A percentile compares a stretch with the other conserved stretches of the same genome.
These are phyloP conservation scores for Anadara kagoshimensis DNA, from an alignment of 1,140 invertebrate genomes.

Conservation along the genomic window DNA sequence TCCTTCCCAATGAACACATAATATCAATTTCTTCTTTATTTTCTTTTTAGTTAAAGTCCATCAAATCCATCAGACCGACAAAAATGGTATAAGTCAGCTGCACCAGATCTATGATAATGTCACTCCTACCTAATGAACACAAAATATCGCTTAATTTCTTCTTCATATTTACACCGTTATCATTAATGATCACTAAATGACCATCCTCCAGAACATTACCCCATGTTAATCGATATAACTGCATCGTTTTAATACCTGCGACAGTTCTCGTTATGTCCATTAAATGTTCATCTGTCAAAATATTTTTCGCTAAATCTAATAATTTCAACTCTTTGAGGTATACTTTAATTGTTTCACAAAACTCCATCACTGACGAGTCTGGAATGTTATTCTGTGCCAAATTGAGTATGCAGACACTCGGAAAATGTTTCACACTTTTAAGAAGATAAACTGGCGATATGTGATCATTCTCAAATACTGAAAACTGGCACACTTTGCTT, in stretches of 20 bases:
- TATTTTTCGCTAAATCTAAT: constrained; percentile 55
- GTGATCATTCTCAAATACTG: constrained; percentile 48
- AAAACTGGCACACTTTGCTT: constrained; percentile 57
- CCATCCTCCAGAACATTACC: constrained; percentile 45
- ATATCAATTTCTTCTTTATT: no score
- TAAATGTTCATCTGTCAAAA: constrained; percentile 48
- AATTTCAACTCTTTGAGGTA: constrained; percentile 45
- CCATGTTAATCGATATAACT: constrained; percentile 51
- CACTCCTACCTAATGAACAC: constrained; percentile 42
- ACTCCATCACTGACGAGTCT: constrained; percentile 43
- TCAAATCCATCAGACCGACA: constrained; percentile 54
- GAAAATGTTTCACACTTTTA: constrained; percentile 50
- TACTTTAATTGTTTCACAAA: constrained; percentile 38
- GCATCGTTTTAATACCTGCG: constrained; percentile 48
- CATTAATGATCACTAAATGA: constrained; percentile 18
- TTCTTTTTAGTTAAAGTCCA: constrained; percentile 21
- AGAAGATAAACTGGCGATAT: constrained; percentile 51
- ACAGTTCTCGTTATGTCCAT: constrained; percentile 46
- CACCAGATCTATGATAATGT: constrained; percentile 55
- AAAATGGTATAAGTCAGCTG: constrained; percentile 53
- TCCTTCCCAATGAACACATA: no score
- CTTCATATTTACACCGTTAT: constrained; percentile 28
- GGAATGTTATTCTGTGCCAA: constrained; percentile 56
- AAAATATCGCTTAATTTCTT: constrained; percentile 39
- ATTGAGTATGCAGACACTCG: constrained; percentile 48